Conservation (phyloP, 2,888 invertebrate genomes). For the Lampropteryx suffumata region DNA sequence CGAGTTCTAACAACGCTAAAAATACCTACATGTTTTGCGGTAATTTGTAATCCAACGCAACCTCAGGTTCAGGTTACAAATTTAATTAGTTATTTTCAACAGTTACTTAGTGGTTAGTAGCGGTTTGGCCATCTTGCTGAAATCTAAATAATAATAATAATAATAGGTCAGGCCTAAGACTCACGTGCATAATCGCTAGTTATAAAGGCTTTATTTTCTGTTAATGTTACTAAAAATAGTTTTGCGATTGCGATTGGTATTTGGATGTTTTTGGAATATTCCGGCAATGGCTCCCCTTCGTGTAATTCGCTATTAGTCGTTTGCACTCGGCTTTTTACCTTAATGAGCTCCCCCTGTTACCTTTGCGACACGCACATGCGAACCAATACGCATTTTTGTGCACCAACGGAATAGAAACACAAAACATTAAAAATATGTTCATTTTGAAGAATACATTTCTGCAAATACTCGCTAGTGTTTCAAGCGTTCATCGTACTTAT, state of each 20-base stretch:
- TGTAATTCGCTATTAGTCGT: conserved; percentile 82
- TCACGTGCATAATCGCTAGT: conserved; percentile 6
- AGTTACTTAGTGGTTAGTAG: too few relatives aligned
- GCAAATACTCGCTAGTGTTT: too few relatives aligned
- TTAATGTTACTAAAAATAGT: conserved; percentile 30
- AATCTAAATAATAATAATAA: too few relatives aligned
- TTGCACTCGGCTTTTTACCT: conserved; percentile 82
- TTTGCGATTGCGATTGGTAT: conserved; percentile 34
- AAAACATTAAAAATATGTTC: conserved; percentile 14
- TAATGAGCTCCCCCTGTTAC: conserved; percentile 76
- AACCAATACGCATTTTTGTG: conserved; percentile 76
- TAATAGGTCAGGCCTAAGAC: neutral
- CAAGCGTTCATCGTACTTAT: too few relatives aligned
- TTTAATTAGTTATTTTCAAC: too few relatives aligned
- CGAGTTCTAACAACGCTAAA: too few relatives aligned
- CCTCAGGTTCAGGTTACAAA: too few relatives aligned
- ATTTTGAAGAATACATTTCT: neutral
- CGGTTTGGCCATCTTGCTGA: too few relatives aligned
- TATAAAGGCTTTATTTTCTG: conserved; percentile 1
- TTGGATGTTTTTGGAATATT: conserved; percentile 42
- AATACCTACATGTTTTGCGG: too few relatives aligned
- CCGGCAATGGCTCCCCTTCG: conserved; percentile 74
- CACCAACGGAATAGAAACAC: conserved; percentile 52
- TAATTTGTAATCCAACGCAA: too few relatives aligned
- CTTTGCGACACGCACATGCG: conserved; percentile 65